Percentiles rank a stretch among this genome's conserved stretches.
These are phyloP conservation scores for Ailurus styani DNA, from an alignment of 2,113 vertebrate genomes.

Conservation along the genomic window DNA sequence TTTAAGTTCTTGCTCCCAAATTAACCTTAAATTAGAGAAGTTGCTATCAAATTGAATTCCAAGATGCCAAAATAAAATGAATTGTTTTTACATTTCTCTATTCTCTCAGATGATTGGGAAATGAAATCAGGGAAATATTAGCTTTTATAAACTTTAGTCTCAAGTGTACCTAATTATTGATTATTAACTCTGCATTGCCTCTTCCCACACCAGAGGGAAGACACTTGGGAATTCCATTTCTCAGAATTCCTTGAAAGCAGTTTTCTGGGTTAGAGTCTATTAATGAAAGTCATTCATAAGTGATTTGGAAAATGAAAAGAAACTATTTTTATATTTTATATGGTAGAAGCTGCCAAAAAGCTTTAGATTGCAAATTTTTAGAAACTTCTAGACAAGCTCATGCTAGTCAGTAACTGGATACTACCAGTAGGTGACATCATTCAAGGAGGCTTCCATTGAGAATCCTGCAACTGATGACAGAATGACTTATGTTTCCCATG, in stretches of 20 bases:
- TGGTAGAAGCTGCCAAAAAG: background rate
- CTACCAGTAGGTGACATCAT: background rate
- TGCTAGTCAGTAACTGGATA: background rate
- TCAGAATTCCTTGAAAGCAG: background rate
- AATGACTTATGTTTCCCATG: background rate
- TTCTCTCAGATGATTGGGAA: background rate
- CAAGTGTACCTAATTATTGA: background rate
- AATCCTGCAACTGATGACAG: background rate
- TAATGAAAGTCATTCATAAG: background rate
- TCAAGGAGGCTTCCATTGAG: background rate
- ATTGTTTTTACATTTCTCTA: background rate
- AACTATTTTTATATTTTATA: no score
- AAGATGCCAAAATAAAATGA: background rate
- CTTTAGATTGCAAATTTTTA: background rate
- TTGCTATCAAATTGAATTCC: background rate
- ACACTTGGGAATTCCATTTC: background rate
- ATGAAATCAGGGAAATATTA: background rate
- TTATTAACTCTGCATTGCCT: background rate
- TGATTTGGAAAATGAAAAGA: background rate
- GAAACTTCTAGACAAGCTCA: background rate
- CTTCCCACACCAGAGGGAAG: background rate
- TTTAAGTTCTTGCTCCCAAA: background rate
- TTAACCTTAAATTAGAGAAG: background rate
- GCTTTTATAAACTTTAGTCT: background rate
- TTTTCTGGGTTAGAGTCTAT: background rate